phyloP scores from a whole-genome alignment of 1,140 invertebrate genomes.

The Aradophagus sp. region DNA sequence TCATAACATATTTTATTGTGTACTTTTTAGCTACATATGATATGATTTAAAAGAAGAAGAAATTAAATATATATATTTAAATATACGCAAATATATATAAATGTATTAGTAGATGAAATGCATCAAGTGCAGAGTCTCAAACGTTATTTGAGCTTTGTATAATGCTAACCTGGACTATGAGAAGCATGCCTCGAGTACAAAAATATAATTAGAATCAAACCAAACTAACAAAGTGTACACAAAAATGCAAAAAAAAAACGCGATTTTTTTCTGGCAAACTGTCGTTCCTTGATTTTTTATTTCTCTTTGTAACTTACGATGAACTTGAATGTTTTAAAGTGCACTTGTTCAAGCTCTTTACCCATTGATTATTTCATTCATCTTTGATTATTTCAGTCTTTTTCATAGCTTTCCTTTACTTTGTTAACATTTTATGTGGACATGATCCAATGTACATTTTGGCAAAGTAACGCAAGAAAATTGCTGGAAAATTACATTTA shows the following conservation, averaged over 20 bases:
- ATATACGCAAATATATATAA: slow-evolving; percentile 12
- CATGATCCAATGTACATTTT: no score
- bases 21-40: no score
- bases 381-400: neutral
- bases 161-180: slow-evolving; percentile 41
- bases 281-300: slow-evolving; percentile 11
- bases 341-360: slow-evolving; percentile 25
- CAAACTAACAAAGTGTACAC: slow-evolving; percentile 32
- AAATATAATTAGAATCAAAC: slow-evolving; percentile 55
- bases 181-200: slow-evolving; percentile 58
- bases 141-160: slow-evolving; percentile 24
- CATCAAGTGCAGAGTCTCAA: slow-evolving; percentile 16
- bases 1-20: no score
- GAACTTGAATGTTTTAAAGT: slow-evolving; percentile 22
- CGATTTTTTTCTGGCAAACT: slow-evolving; percentile 34
- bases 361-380: slow-evolving; percentile 1
- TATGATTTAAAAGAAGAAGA: no score
- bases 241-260: slow-evolving; percentile 11
- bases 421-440: no score
- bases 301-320: slow-evolving; percentile 1
- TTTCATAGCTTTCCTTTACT: neutral
- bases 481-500: no score
- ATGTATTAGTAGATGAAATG: slow-evolving; percentile 30
- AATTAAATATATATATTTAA: slow-evolving; percentile 21
- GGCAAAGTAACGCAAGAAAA: no score